These are phyloP conservation scores for Hippocampus barbouri DNA, from an alignment of 2,113 vertebrate species.

Conservation along the genomic window DNA sequence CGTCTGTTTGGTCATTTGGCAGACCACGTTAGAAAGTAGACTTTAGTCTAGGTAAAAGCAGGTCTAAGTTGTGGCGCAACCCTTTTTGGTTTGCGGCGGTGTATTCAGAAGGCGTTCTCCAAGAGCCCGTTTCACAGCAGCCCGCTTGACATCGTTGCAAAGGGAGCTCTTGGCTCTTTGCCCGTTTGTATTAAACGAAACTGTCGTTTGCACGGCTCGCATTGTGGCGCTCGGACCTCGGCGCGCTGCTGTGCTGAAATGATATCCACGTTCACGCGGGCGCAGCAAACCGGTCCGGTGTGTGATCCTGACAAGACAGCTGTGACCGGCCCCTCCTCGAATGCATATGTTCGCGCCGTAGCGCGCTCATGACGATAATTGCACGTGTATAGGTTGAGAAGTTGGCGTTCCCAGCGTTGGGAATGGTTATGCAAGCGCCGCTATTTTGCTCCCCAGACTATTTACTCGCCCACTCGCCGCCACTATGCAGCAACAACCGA, in stretches of 20 bases:
- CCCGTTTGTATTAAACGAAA: too few species aligned
- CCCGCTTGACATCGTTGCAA: too few species aligned
- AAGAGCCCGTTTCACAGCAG: too few species aligned
- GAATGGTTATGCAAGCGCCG: slow-evolving; percentile 27
- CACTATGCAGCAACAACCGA: slow-evolving; percentile 16
- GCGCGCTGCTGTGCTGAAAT: neutral
- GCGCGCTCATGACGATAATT: neutral
- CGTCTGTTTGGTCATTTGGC: too few species aligned
- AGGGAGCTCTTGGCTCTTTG: too few species aligned
- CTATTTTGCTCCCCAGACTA: slow-evolving; percentile 17
- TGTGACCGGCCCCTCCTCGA: neutral
- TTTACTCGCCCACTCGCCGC: slow-evolving; percentile 31
- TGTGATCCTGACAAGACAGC: neutral
- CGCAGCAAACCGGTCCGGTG: too few species aligned
- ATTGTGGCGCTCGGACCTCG: neutral
- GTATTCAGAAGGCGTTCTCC: too few species aligned
- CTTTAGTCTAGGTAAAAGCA: too few species aligned
- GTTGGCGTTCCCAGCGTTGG: neutral
- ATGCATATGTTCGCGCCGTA: neutral
- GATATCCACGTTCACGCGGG: neutral
- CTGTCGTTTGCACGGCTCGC: neutral
- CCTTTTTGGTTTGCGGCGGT: too few species aligned
- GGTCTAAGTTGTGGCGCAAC: too few species aligned
- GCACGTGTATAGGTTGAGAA: neutral
- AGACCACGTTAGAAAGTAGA: too few species aligned